These are phyloP conservation scores for Pseudolaguvia tuberculata DNA, from an alignment of 2,113 vertebrate species.

Conservation along the genomic window DNA sequence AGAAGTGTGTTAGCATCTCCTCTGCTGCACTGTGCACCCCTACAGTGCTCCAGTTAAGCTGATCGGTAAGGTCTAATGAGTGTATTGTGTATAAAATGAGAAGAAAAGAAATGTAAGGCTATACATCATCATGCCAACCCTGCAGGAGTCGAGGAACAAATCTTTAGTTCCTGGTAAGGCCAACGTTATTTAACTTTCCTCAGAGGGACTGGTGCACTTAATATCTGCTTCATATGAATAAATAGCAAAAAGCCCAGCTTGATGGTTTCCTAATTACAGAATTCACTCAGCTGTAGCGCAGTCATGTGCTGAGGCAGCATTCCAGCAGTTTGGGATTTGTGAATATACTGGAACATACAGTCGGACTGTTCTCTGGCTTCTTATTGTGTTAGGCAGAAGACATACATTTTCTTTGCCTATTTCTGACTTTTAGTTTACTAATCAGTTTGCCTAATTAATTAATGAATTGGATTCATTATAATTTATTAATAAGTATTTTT, in stretches of 20 bases:
- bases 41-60: slow-evolving; percentile 33
- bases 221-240: slow-evolving; percentile 10
- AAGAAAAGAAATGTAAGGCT: background rate
- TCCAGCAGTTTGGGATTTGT: slow-evolving; percentile 7
- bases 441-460: too few species aligned
- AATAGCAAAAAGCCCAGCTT: background rate
- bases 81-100: slow-evolving; percentile 16
- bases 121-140: slow-evolving; percentile 16
- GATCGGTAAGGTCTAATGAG: slow-evolving; percentile 32
- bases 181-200: slow-evolving; percentile 18
- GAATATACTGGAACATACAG: background rate
- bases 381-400: too few species aligned
- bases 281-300: background rate
- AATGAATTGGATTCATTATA: too few species aligned
- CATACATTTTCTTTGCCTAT: background rate
- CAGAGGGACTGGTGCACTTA: slow-evolving; percentile 7
- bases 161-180: slow-evolving; percentile 3
- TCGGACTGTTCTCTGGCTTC: too few species aligned
- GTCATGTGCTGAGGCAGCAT: slow-evolving; percentile 17
- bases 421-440: too few species aligned
- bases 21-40: slow-evolving; percentile 22
- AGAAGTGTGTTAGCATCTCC: background rate
- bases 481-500: too few species aligned
- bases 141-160: slow-evolving; percentile 18
- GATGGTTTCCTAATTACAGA: slow-evolving; percentile 18